Evolutionary conservation across 1,140 invertebrate genomes (phyloP).

Genomic region (Pseudomyrmex pallidus): DNA sequence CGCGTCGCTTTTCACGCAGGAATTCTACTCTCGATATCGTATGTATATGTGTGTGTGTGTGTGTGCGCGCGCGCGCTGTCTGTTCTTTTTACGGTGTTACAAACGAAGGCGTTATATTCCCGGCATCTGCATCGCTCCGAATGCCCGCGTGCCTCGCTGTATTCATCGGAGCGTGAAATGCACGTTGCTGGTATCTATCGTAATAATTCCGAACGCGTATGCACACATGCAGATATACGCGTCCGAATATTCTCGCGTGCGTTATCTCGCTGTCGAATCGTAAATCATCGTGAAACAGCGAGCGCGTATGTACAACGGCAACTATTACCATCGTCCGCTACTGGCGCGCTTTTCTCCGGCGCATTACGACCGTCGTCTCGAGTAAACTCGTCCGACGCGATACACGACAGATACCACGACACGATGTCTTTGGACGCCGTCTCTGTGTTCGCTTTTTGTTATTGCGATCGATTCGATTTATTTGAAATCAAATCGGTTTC

Average conservation of each 20-base stretch:
- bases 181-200: conserved; percentile 31
- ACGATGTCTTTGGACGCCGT: conserved; percentile 23
- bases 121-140: conserved; percentile 9
- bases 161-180: conserved; percentile 41
- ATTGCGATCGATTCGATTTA: conserved; percentile 50
- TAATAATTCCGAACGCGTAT: conserved; percentile 48
- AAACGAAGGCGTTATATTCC: conserved; percentile 44
- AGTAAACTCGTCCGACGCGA: conserved; percentile 50
- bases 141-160: conserved; percentile 15
- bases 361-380: conserved; percentile 28
- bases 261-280: conserved; percentile 18
- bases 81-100: conserved; percentile 23
- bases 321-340: conserved; percentile 27
- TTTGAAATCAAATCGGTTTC: conserved; percentile 52
- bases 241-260: conserved; percentile 10
- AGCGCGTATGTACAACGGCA: conserved; percentile 34
- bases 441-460: conserved; percentile 20
- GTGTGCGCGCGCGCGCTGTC: no score
- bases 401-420: conserved; percentile 30
- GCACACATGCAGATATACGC: conserved; percentile 6
- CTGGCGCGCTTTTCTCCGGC: conserved; percentile 30
- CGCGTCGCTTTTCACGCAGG: conserved; percentile 2
- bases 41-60: no score
- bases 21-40: background rate
- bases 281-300: conserved; percentile 55